Conservation (phyloP, 1,140 invertebrate genomes). For the Periplaneta americana region DNA sequence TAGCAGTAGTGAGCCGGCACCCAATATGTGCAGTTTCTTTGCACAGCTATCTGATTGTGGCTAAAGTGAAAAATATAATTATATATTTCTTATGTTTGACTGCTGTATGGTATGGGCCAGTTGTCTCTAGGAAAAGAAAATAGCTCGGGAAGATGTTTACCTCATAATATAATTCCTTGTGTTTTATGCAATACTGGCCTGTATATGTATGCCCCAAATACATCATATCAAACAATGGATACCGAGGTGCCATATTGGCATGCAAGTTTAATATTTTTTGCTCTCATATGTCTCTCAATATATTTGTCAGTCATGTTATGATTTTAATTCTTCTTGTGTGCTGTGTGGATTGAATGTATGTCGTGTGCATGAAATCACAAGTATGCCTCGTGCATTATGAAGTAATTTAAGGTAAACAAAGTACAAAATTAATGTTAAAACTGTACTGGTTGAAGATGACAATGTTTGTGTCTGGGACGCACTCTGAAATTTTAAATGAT, state of each 20-base stretch:
- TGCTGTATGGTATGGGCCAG: neutral
- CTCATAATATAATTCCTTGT: neutral
- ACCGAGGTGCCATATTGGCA: slow-evolving; percentile 7
- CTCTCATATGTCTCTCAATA: neutral
- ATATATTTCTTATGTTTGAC: neutral
- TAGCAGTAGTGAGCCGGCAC: neutral
- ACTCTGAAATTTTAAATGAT: neutral
- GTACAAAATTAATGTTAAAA: slow-evolving; percentile 6
- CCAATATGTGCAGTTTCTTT: neutral
- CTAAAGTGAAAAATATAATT: neutral
- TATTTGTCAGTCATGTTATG: neutral
- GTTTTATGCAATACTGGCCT: neutral
- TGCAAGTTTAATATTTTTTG: slow-evolving; percentile 2
- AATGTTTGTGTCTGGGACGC: neutral
- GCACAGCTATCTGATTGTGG: neutral
- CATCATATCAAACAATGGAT: neutral
- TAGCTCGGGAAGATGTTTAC: neutral
- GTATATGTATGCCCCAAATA: neutral
- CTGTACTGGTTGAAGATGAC: slow-evolving; percentile 5
- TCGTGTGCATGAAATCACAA: slow-evolving; percentile 1
- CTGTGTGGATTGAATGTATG: neutral
- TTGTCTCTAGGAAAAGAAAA: neutral
- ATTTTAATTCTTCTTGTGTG: neutral
- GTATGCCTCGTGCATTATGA: neutral
- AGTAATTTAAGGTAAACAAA: slow-evolving; percentile 6